Base-by-base conservation (phyloP, 2,888 invertebrate species). In the Phania funesta region DNA sequence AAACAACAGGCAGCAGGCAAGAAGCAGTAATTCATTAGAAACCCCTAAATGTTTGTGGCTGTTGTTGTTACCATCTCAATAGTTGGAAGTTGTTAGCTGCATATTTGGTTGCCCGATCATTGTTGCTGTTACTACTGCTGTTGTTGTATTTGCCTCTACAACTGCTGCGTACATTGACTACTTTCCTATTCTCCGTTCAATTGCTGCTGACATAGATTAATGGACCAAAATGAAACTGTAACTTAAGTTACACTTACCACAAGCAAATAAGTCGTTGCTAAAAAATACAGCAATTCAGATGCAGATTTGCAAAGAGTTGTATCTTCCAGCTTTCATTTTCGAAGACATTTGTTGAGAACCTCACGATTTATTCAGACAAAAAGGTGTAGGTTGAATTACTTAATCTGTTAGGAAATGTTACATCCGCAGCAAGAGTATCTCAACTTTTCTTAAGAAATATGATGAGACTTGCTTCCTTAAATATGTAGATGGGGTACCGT, bases 121-220 rank as follows among this genome's bases (percentile, higher is more conserved):
- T 50, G 22, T 44, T 65, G 35, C 62, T 60, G 35, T 18, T 76
- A 32, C 20, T 44, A 16, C 2, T 58, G 41, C 3, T 62, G 48
- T 52, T 77, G 64, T 52, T 18, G 20, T 52, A 54, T 29, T 58
- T 73, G 54, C 48, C 41, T 44, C 46, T n/a, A 65, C 71, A 26
- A 44, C 64, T 76, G 50, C 60, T 76, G 46, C 56, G n/a, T 62
- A 48, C 54, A 56, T 65, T 35, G 71, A 44, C 50, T 22, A 52
- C 56, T 38, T 71, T 60, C 65, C 50, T 50, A 38, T 16, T 65
- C 48, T 56, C 29, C 20, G 26, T 52, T 73, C 58, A 74, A 75
- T 78, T 82, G 82, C 78, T 75, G 74, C 78, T 82, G 82, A 82
- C 82, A 82, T 70, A 82, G 82, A 82, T 82, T 82, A 82, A 82